Evolutionary conservation across 1,140 invertebrate species (phyloP).

Genomic region (Rhyzopertha dominica): DNA sequence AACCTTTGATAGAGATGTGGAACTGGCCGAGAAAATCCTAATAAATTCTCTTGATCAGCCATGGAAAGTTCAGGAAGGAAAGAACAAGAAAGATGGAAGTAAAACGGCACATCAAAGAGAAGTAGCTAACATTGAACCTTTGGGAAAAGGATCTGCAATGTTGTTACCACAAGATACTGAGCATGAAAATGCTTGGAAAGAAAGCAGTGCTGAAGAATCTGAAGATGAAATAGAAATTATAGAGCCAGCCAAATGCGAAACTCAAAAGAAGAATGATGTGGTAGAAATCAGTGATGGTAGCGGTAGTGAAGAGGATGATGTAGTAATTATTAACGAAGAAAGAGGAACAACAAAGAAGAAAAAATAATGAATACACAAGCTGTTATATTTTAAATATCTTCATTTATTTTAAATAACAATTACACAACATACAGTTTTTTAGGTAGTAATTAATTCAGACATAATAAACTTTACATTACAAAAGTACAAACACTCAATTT

Average conservation of each 20-base stretch:
- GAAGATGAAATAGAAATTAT: slow-evolving; percentile 10
- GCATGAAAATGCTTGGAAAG: slow-evolving; percentile 19
- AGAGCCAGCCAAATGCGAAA: no score
- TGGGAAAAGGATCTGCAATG: slow-evolving; percentile 26
- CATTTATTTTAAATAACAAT: slow-evolving; percentile 15
- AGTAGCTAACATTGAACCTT: neutral
- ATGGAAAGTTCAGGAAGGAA: slow-evolving; percentile 22
- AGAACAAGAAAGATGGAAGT: slow-evolving; percentile 27
- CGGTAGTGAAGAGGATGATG: slow-evolving; percentile 8
- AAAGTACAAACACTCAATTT: slow-evolving; percentile 8
- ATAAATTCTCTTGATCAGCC: slow-evolving; percentile 12
- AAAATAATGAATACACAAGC: slow-evolving; percentile 20
- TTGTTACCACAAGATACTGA: slow-evolving; percentile 26
- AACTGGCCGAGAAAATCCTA: slow-evolving; percentile 1
- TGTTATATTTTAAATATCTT: slow-evolving; percentile 26
- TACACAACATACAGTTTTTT: slow-evolving; percentile 6
- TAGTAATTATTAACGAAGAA: slow-evolving; percentile 11
- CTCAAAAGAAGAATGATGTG: no score
- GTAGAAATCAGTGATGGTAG: no score
- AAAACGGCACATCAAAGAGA: slow-evolving; percentile 10
- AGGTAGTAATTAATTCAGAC: slow-evolving; percentile 6
- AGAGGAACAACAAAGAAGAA: slow-evolving; percentile 11
- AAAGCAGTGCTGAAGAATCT: slow-evolving; percentile 27
- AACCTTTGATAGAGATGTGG: slow-evolving; percentile 1
- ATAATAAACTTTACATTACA: slow-evolving; percentile 15